Base-by-base conservation (phyloP, 2,888 invertebrate species). In the Heliconius ethilla region DNA sequence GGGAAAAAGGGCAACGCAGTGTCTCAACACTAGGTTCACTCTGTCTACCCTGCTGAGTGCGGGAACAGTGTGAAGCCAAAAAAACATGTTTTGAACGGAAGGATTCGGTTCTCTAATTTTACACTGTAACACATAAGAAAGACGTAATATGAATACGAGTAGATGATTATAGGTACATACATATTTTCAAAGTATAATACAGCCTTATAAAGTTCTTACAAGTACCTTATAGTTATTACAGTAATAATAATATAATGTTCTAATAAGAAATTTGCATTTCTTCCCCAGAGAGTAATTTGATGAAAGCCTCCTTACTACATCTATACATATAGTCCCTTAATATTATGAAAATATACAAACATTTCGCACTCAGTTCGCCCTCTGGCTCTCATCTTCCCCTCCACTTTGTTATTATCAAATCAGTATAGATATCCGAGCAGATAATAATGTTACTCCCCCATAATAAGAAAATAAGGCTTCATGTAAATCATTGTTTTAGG, bases 311-410 rank as follows among this genome's bases (percentile, higher is more conserved):
- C 33, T 45, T 11, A 5, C 70, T 27, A 29, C 51, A 33, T 70
- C 70, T 70, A 22, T 70, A 33, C 29, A 70, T 51, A 33, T 90
- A 89, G 92, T 91, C 93, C 93, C 94, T 88, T 92, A 90, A 88
- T 92, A 94, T 94, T 93, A 94, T 94, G 92, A 93, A 93, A 93
- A 91, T 93, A 93, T 93, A 93, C 93, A 92, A 93, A 94, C 92
- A 93, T 93, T 93, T 92, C 93, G 93, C 83, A 83, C 83, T 83
- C 82, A 70, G 75, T 80, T 78, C 85, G 90, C 91, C 92, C 89
- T 87, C 89, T 33, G 70, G 70, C 70, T 59, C 55, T 72, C 87
- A 89, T 92, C 92, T 91, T 89, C 89, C 88, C 89, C 87, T 88
- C 89, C 86, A 91, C 90, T 89, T 92, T 93, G 93, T 93, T 94